phyloP scores from a whole-genome alignment of 2,113 vertebrate species.

The Lasiurus borealis region DNA sequence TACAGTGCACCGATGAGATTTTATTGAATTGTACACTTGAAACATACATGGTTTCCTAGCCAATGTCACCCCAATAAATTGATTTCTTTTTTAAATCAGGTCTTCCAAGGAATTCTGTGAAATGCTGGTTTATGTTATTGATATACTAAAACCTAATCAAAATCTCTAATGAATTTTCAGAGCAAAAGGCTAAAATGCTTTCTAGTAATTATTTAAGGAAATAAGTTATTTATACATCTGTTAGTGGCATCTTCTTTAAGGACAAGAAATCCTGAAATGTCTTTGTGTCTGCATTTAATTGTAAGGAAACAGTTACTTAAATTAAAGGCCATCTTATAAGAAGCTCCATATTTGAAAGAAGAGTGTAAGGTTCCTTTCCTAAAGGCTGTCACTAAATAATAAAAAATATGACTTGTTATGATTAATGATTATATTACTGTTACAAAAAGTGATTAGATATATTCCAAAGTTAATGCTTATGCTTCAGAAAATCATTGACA shows the following conservation, averaged over 20 bases:
- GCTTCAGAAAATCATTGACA: neutral
- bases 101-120: neutral
- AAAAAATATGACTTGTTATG: neutral
- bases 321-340: neutral
- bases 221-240: conserved; percentile 41
- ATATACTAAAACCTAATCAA: conserved; percentile 59
- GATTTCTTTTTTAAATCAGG: neutral
- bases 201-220: conserved; percentile 59
- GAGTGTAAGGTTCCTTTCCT: neutral
- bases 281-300: conserved; percentile 45
- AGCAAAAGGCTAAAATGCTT: conserved; percentile 62
- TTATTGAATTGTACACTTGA: neutral
- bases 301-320: conserved; percentile 9
- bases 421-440: neutral
- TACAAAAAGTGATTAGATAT: neutral
- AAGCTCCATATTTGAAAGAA: neutral
- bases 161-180: conserved; percentile 60
- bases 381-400: neutral
- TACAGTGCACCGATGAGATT: neutral
- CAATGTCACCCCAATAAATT: neutral
- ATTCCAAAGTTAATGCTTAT: neutral
- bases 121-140: neutral
- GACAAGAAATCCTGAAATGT: neutral
- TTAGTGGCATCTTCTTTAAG: conserved; percentile 2
- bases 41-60: neutral